Base-by-base conservation (phyloP, 2,113 vertebrate species). In the Spea bombifrons region DNA sequence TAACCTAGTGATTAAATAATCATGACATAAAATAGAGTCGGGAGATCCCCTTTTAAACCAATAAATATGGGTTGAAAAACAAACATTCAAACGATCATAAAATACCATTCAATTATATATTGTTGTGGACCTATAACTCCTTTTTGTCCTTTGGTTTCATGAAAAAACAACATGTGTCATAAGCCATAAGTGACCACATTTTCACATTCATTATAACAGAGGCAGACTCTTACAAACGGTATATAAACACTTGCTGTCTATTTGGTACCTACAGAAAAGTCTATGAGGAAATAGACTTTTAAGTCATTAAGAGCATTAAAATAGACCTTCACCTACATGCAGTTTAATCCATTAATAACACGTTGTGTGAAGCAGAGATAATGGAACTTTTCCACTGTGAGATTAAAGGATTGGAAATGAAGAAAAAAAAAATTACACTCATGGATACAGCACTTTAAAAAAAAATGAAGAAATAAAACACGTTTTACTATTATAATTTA, bases 291-390 rank as follows among this genome's bases (percentile, higher is more conserved):
- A 77, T 71, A 66, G 30, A 71, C 44, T 77, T 77, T 77, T 70
- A 77, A 77, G 75, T 77, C 53, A 77, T 71, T 77, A 77, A 77
- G 46, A 50, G 75, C 75, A 77, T 77, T 70, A 77, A 77, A 77
- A 77, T 63, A 63, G 53, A 77, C 67, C 67, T 77, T 77, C 63
- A 77, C 75, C 66, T 77, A 77, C 75, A 71, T 57, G 12, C 67
- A 71, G 75, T 64, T 77, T 77, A 77, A 77, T 77, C 75, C 75
- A 77, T 77, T 77, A 77, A 77, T 77, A 70, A 77, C 67, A 71
- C 16, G 16, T 71, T 77, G 75, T 70, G 67, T 77, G 67, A 77
- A 77, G 67, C 75, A 63, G 75, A 77, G 75, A 71, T 77, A 77
- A 77, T 77, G 75, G 75, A 71, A 63, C 67, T 50, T 77, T 77